These are phyloP conservation scores for Pangasius sanitwongsei DNA, from an alignment of 2,797 vertebrate species.

Conservation along the genomic window DNA sequence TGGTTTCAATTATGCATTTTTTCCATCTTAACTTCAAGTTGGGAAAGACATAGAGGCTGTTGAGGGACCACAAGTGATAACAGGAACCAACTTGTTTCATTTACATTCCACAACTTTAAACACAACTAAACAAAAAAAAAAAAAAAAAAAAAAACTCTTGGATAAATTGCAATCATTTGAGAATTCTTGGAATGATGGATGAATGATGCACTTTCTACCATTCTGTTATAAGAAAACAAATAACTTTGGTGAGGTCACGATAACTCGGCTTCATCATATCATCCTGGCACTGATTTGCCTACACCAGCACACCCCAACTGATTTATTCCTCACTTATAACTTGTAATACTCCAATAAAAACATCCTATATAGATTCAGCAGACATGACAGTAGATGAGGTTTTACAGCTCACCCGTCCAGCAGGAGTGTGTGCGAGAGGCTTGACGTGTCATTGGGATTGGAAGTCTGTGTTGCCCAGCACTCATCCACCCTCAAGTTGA, in stretches of 20 bases:
- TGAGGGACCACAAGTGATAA: neutral
- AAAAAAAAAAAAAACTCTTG: no score
- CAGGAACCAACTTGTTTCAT: neutral
- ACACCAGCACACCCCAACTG: neutral
- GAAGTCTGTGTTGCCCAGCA: conserved; percentile 74
- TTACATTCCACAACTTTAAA: neutral
- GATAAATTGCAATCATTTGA: neutral
- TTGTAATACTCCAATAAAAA: neutral
- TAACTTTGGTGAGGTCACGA: neutral
- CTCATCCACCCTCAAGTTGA: conserved; percentile 70
- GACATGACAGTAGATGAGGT: neutral
- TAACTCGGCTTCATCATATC: neutral
- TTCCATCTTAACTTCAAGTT: neutral
- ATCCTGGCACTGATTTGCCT: neutral
- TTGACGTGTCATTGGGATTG: conserved; percentile 53
- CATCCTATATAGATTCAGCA: neutral
- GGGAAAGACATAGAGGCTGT: neutral
- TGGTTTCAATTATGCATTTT: neutral
- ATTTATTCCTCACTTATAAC: neutral
- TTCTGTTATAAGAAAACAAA: neutral
- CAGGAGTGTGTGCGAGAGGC: conserved; percentile 65
- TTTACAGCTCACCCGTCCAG: conserved; percentile 64
- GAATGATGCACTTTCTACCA: neutral
- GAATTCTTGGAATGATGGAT: neutral
- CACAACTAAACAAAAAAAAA: neutral